These are phyloP conservation scores for Gadus macrocephalus DNA, from an alignment of 2,113 vertebrate genomes.

Conservation along the genomic window DNA sequence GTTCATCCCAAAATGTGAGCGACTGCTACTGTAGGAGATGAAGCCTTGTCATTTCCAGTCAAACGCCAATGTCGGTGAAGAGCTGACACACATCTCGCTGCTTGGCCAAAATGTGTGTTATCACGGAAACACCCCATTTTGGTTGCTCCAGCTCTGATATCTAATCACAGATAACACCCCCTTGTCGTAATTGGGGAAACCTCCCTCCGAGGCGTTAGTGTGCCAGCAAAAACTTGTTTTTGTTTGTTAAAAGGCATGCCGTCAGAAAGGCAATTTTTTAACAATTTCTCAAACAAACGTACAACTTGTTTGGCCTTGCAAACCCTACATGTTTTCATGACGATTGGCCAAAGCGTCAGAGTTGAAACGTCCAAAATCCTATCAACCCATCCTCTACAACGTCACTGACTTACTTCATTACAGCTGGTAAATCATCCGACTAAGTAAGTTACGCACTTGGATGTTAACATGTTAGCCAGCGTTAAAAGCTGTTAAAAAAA, in stretches of 20 bases:
- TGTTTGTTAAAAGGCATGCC: constrained; percentile 26
- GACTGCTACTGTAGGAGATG: constrained; percentile 35
- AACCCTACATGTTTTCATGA: no score
- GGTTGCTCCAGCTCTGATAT: constrained; percentile 57
- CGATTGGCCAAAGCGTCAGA: no score
- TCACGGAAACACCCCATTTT: constrained; percentile 56
- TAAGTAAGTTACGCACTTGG: no score
- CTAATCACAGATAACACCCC: constrained; percentile 65
- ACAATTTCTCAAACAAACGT: no score
- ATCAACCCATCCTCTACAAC: no score
- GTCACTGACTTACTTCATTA: no score
- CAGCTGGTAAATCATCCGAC: no score
- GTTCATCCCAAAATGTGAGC: constrained; percentile 47
- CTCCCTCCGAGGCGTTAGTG: constrained; percentile 26
- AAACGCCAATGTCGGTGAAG: constrained; percentile 41
- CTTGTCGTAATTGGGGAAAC: constrained; percentile 62
- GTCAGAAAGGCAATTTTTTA: no score
- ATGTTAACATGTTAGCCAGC: no score
- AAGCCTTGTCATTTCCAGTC: constrained; percentile 44
- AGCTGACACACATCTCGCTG: constrained; percentile 54
- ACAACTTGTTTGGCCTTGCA: no score
- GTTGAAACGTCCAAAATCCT: no score
- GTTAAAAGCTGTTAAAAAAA: no score
- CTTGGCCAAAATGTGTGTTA: constrained; percentile 51
- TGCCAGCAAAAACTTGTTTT: constrained; percentile 47